Percentiles rank a stretch among this genome's conserved stretches.
Conservation (phyloP, 23 tunicate species). For the Ascidia mentula region DNA sequence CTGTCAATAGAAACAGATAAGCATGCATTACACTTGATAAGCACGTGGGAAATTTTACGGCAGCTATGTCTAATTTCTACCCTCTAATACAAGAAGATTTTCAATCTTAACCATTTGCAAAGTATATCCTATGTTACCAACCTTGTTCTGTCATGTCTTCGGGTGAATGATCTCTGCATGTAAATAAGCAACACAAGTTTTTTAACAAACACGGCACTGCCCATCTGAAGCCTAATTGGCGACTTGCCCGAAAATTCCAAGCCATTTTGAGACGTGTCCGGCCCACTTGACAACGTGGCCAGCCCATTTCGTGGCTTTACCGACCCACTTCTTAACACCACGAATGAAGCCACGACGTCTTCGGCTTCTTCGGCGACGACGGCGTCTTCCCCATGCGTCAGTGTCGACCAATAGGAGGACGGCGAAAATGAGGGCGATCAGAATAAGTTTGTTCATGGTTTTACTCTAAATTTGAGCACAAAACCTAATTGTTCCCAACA, state of each 20-base stretch:
- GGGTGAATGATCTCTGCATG: not conserved
- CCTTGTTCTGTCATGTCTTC: not conserved
- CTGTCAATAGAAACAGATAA: too few species aligned
- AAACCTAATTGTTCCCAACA: too few species aligned
- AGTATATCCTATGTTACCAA: too few species aligned
- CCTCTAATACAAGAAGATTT: too few species aligned
- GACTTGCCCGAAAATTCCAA: not conserved
- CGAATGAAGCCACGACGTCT: not conserved
- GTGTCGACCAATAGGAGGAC: not conserved
- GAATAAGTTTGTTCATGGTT: constrained; percentile 6
- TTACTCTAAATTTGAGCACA: too few species aligned
- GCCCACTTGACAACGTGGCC: not conserved
- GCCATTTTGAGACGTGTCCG: not conserved
- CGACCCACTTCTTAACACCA: not conserved
- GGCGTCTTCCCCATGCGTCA: not conserved
- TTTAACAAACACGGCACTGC: too few species aligned
- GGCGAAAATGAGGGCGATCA: not conserved
- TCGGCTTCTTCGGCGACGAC: not conserved
- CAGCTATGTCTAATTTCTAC: too few species aligned
- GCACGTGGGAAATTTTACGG: too few species aligned
- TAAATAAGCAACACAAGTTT: too few species aligned
- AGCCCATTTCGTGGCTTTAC: not conserved
- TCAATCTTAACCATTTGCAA: too few species aligned
- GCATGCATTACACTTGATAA: too few species aligned
- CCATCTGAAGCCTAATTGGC: too few species aligned